Percentiles rank a stretch among this genome's conserved stretches.
These are phyloP conservation scores for Synodontis membranacea DNA, from an alignment of 2,113 vertebrate genomes.

Conservation along the genomic window DNA sequence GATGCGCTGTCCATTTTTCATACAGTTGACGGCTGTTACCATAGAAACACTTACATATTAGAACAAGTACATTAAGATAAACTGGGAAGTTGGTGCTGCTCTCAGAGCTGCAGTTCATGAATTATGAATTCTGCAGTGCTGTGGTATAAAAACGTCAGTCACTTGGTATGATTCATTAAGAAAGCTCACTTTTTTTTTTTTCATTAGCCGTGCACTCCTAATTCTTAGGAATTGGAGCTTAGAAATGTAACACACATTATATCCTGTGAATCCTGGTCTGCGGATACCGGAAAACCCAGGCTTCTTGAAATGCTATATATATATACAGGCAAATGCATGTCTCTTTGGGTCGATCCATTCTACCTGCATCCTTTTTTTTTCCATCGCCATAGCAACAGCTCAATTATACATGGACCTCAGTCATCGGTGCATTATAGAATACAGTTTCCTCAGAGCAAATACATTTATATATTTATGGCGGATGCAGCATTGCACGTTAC, in stretches of 20 bases:
- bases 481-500: neutral
- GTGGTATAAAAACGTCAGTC: neutral
- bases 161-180: neutral
- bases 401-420: slow-evolving; percentile 64
- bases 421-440: slow-evolving; percentile 46
- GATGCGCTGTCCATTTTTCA: too few species aligned
- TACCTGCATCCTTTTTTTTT: slow-evolving; percentile 66
- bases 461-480: too few species aligned
- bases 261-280: too few species aligned
- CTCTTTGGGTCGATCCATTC: slow-evolving; percentile 60
- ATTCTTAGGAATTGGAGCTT: neutral
- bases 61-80: neutral
- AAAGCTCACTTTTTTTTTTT: neutral
- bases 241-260: neutral
- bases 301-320: slow-evolving; percentile 50
- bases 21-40: too few species aligned
- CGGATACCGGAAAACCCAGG: neutral
- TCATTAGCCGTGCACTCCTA: neutral
- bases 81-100: neutral
- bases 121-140: neutral
- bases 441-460: slow-evolving; percentile 15
- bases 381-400: slow-evolving; percentile 73
- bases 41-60: neutral
- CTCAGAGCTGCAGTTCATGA: too few species aligned
- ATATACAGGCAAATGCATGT: slow-evolving; percentile 57